Conservation (phyloP, 2,113 vertebrate genomes). For the Condylura cristata region DNA sequence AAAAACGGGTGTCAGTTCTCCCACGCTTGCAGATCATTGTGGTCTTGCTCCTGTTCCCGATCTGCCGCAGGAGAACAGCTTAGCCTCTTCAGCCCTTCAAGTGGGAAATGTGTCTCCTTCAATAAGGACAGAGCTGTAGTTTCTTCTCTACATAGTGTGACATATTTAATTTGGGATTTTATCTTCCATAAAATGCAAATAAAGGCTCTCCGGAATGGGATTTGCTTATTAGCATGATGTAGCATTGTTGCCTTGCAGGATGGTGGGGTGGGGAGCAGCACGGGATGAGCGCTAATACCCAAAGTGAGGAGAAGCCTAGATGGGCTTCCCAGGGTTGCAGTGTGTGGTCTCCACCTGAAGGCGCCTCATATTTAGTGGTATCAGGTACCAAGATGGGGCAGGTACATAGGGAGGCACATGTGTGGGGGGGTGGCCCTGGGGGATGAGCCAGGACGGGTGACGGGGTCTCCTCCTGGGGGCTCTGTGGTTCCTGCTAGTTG, state of each 20-base stretch:
- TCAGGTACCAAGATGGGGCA: no score
- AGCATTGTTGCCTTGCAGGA: background rate
- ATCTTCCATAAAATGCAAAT: background rate
- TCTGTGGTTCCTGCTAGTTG: no score
- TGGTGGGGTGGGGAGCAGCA: no score
- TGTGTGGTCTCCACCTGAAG: no score
- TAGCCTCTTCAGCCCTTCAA: background rate
- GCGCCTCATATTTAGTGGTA: no score
- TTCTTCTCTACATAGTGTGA: background rate
- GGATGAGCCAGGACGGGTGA: no score
- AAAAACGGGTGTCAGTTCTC: background rate
- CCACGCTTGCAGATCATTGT: accelerated
- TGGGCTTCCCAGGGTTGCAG: no score
- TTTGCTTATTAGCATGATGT: background rate
- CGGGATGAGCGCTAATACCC: no score
- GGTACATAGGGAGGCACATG: no score
- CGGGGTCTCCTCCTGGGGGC: no score
- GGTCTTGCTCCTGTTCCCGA: background rate
- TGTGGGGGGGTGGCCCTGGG: no score
- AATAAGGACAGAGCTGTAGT: background rate
- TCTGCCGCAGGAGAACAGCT: background rate
- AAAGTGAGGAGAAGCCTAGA: no score
- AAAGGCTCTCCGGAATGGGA: background rate
- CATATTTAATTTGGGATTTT: background rate
- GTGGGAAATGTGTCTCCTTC: background rate